Evolutionary conservation across 2,113 vertebrate genomes (phyloP), one percentile per base, ranked within the genome.

Genomic region (Heterochromis multidens): DNA sequence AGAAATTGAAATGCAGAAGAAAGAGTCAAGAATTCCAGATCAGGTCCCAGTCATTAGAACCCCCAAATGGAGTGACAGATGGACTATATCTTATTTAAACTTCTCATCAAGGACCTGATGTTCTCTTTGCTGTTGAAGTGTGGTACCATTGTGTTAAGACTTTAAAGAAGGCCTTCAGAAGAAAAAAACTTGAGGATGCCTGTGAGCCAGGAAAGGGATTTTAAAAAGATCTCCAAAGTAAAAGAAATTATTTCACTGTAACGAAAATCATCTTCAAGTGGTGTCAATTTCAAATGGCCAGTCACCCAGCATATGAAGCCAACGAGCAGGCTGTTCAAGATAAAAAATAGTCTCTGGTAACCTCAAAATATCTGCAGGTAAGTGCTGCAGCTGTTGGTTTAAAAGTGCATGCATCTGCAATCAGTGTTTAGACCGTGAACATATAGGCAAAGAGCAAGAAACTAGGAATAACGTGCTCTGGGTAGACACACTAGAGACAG

Each of bases 261-360:
- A 33, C 27, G n/a, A 54, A 54, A 74, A 31, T n/a, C 19, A 74
- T 54, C 46, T 31, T 31, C 21, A 74, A 21, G 27, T 29, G 21
- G 16, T 52, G 11, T 52, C 21, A 0, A 52, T 31, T 52, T 12
- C 27, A 6, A 52, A 14, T 52, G 17, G 31, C 1, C 1, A 5
- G 54, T 9, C 9, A 57, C 21, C n/a, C n/a, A 5, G 5, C n/a
- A 10, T 52, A n/a, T 74, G 29, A n/a, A 52, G 1, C 17, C 37
- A 21, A 31, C 49, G 25, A 49, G 43, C 67, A 72, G 25, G 12
- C 43, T 72, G 67, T 0, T 70, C 3, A 6, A 72, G 43, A 49
- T 31, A 7, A 54, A 11, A 70, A 11, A 5, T 46, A 52, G 27
- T 74, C 46, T 31, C 46, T 1, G 0, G 27, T 1, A 31, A 21